These are phyloP conservation scores for Cyrtorhinus lividipennis DNA, from an alignment of 1,140 invertebrate species.

Conservation along the genomic window DNA sequence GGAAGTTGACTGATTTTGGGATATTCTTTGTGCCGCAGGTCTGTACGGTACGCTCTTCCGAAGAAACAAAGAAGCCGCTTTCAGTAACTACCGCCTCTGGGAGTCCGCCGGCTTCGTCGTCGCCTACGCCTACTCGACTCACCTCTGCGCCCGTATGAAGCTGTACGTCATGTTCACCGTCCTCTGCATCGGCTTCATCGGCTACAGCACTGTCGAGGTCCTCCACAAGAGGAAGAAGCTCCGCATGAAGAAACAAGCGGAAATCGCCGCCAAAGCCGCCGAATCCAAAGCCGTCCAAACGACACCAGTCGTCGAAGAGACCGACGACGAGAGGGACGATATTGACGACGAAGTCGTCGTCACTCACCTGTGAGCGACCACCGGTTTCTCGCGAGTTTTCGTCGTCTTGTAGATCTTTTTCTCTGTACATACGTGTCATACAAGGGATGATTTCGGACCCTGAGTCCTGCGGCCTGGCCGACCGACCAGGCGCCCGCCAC, in stretches of 20 bases:
- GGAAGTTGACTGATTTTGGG: no score
- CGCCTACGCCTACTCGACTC: constrained; percentile 75
- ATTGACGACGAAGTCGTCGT: constrained; percentile 73
- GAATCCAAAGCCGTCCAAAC: constrained; percentile 31
- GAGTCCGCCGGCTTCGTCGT: constrained; percentile 86
- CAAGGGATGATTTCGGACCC: no score
- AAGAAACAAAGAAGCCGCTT: constrained; percentile 85
- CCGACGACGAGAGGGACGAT: constrained; percentile 67
- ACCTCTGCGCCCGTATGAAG: constrained; percentile 76
- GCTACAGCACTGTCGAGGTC: constrained; percentile 71
- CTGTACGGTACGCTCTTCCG: constrained; percentile 84
- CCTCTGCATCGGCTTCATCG: constrained; percentile 58
- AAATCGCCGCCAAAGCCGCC: constrained; percentile 43
- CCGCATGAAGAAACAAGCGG: constrained; percentile 46
- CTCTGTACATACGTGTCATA: neutral
- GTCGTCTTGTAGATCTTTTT: neutral
- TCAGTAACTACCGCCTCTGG: constrained; percentile 91
- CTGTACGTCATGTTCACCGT: constrained; percentile 74
- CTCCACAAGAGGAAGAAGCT: constrained; percentile 56
- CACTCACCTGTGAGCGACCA: constrained; percentile 48
- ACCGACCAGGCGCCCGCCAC: no score
- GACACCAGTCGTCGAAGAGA: constrained; percentile 42
- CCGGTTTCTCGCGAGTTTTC: neutral
- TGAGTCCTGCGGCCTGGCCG: no score
- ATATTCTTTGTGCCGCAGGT: constrained; percentile 43